Evolutionary conservation across 2,113 vertebrate genomes (phyloP).

Genomic region (Lasiurus cinereus): DNA sequence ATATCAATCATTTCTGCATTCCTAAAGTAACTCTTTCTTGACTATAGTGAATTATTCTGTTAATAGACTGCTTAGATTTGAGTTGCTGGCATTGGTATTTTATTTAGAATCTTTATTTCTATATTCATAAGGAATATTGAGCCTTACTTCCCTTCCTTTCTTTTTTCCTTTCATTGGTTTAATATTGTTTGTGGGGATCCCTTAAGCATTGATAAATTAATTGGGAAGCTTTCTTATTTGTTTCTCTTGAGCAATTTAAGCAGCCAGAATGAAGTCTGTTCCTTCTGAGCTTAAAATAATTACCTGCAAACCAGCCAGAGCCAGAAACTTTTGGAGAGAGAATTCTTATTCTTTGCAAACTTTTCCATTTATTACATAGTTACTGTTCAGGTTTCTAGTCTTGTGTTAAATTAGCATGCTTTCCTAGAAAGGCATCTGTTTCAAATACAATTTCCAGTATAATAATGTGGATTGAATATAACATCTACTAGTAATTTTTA

Average conservation of each 20-base stretch:
- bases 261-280: constrained; percentile 50
- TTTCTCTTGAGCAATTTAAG: constrained; percentile 51
- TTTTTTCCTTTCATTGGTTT: constrained; percentile 1
- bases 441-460: constrained; percentile 19
- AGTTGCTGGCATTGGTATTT: not conserved
- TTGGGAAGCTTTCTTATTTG: not conserved
- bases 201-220: constrained; percentile 44
- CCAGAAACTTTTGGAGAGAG: constrained; percentile 26
- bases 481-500: not conserved
- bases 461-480: not conserved
- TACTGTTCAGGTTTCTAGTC: not conserved
- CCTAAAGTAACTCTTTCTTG: constrained; percentile 27
- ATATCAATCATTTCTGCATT: constrained; percentile 28
- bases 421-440: constrained; percentile 10
- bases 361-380: constrained; percentile 12
- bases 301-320: not conserved
- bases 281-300: constrained; percentile 42
- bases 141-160: not conserved
- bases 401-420: not conserved
- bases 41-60: not conserved
- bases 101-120: constrained; percentile 17
- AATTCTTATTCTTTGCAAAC: constrained; percentile 40
- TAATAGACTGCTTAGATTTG: not conserved
- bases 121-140: not conserved
- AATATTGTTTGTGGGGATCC: not conserved